phyloP scores from a whole-genome alignment of 2,797 vertebrate genomes.

The Gymnothorax reevesii region DNA sequence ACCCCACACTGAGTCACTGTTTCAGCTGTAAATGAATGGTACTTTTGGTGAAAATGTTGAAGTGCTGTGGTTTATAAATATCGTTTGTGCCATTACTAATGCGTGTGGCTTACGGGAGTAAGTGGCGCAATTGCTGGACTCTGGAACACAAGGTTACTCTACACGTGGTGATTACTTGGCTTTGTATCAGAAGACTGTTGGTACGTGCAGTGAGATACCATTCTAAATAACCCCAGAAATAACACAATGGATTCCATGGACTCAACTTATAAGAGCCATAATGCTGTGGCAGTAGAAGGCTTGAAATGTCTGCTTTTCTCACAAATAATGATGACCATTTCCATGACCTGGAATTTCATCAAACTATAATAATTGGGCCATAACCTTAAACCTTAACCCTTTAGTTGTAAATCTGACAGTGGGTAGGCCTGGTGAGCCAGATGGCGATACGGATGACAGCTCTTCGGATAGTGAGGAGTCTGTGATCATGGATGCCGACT shows the following conservation, averaged over 20 bases:
- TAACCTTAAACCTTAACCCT: no score
- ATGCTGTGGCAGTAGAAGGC: not conserved
- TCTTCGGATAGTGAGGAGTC: no score
- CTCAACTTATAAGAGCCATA: not conserved
- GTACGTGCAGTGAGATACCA: not conserved
- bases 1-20: not conserved
- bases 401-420: no score
- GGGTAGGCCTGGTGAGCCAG: no score
- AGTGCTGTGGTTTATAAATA: not conserved
- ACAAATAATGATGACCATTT: not conserved
- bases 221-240: not conserved
- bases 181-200: not conserved
- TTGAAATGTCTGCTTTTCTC: not conserved
- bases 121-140: not conserved
- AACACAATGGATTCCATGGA: not conserved
- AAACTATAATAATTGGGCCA: not conserved
- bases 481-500: no score
- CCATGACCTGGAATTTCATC: not conserved
- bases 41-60: not conserved
- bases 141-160: not conserved
- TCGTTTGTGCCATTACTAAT: not conserved
- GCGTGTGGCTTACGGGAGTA: not conserved
- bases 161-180: not conserved
- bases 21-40: not conserved
- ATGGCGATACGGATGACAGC: no score